Evolutionary conservation across 2,113 vertebrate genomes (phyloP).

Genomic region (Cepphus grylle): DNA sequence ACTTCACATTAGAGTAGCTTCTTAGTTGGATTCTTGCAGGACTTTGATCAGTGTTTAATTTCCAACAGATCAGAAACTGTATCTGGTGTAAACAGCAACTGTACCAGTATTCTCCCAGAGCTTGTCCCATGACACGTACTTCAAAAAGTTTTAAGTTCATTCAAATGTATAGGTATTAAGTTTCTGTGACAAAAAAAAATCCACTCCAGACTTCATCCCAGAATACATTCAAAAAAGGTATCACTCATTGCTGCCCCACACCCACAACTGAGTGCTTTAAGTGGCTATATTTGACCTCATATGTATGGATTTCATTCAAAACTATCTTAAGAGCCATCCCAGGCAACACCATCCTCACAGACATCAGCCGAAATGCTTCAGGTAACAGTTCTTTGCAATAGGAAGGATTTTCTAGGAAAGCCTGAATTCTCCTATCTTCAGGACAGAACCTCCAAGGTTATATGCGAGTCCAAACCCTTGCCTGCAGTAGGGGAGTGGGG

Average conservation of each 20-base stretch:
- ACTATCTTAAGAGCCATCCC: not conserved
- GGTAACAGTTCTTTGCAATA: not conserved
- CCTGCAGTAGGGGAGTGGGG: not conserved
- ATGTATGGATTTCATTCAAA: not conserved
- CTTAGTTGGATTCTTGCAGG: not conserved
- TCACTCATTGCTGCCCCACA: not conserved
- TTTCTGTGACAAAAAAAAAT: not conserved
- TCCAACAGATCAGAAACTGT: not conserved
- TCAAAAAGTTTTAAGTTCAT: not conserved
- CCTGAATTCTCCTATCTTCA: not conserved
- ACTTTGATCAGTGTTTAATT: not conserved
- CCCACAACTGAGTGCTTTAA: not conserved
- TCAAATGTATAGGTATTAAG: not conserved
- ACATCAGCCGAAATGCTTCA: not conserved
- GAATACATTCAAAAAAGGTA: not conserved
- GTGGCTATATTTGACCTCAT: not conserved
- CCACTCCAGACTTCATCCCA: not conserved
- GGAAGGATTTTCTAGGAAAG: not conserved
- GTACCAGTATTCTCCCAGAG: not conserved
- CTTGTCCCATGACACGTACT: not conserved
- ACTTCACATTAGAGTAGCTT: not conserved
- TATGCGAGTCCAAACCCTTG: fast-evolving
- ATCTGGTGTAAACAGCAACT: not conserved
- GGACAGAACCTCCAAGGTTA: not conserved
- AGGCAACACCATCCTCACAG: not conserved